These are phyloP conservation scores for Palaemon carinicauda DNA, from an alignment of 1,140 invertebrate species.

Conservation along the genomic window DNA sequence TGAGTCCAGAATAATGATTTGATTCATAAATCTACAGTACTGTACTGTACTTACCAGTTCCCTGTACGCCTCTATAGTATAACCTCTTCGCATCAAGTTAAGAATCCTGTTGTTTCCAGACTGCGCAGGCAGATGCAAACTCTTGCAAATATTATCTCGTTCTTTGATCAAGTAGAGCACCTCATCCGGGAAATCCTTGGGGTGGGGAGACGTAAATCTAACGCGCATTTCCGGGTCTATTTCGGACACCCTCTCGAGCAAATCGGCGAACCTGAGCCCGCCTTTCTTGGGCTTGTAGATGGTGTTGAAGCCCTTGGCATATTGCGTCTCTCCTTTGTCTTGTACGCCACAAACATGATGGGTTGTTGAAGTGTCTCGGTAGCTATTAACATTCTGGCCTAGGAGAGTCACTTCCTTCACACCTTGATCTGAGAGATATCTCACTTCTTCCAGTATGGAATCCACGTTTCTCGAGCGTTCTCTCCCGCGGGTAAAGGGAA, in stretches of 20 bases:
- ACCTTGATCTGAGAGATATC: conserved; percentile 79
- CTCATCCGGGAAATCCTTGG: conserved; percentile 97
- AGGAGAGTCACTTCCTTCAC: conserved; percentile 88
- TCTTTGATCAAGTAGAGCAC: conserved; percentile 83
- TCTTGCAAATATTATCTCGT: conserved; percentile 87
- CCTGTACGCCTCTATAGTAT: conserved; percentile 88
- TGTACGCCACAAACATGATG: conserved; percentile 60
- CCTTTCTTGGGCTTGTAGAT: conserved; percentile 90
- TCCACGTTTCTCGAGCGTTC: conserved; percentile 86
- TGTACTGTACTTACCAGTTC: conserved; percentile 73
- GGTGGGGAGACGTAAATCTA: conserved; percentile 96
- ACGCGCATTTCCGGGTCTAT: conserved; percentile 91
- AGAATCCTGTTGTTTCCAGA: conserved; percentile 84
- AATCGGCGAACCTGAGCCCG: conserved; percentile 84
- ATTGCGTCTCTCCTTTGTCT: conserved; percentile 65
- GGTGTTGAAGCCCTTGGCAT: conserved; percentile 86
- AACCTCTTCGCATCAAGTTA: conserved; percentile 88
- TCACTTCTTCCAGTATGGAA: conserved; percentile 88
- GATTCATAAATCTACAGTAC: too few species aligned
- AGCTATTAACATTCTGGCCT: conserved; percentile 98
- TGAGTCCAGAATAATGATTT: too few species aligned
- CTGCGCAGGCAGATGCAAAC: conserved; percentile 93
- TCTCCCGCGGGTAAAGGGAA: conserved; percentile 90
- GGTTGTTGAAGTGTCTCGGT: conserved; percentile 77
- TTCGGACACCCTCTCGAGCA: conserved; percentile 84